Evolutionary conservation across 2,113 vertebrate genomes (phyloP).

Genomic region (Phalacrocorax carbo): DNA sequence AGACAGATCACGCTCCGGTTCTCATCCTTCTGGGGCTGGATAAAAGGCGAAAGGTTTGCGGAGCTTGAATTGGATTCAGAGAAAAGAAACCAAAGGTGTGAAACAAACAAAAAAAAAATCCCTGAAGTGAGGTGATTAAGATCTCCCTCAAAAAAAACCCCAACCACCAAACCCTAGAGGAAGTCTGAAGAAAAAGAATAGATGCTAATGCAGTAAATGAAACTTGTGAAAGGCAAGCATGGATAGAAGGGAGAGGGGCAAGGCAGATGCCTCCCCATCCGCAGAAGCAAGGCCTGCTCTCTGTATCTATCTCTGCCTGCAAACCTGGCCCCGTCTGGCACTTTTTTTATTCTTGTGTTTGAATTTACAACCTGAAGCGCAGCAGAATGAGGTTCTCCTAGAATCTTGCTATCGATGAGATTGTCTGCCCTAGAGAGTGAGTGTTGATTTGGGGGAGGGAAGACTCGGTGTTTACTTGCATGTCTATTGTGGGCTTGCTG

Average conservation of each 20-base stretch:
- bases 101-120: background rate
- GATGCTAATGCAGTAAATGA: background rate
- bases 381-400: background rate
- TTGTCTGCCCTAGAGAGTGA: background rate
- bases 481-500: background rate
- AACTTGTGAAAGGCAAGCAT: background rate
- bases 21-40: background rate
- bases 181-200: background rate
- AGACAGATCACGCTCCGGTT: background rate
- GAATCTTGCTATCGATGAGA: background rate
- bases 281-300: background rate
- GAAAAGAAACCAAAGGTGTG: background rate
- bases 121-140: background rate
- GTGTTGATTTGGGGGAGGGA: background rate
- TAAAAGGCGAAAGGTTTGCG: background rate
- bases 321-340: constrained; percentile 13
- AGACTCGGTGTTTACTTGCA: background rate
- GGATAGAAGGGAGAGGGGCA: background rate
- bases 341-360: background rate
- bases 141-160: background rate
- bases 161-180: background rate
- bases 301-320: background rate
- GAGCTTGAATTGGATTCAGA: background rate
- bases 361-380: background rate
- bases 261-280: background rate